phyloP scores from a whole-genome alignment of 1,140 invertebrate species.

The Parasteatoda tepidariorum region DNA sequence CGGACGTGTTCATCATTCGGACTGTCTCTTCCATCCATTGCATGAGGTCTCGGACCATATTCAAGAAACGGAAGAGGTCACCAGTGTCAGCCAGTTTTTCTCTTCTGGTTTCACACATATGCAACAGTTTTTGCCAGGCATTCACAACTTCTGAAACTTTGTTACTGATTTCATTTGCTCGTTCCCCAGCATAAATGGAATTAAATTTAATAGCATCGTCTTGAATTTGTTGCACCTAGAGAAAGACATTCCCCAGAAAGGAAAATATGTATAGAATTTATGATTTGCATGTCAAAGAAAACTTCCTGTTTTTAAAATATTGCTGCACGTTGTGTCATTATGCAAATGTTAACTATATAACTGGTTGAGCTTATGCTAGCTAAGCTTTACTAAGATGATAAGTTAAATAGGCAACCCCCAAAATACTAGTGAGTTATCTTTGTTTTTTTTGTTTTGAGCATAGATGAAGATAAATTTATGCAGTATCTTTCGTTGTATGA shows the following conservation, averaged over 20 bases:
- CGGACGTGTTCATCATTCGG: slow-evolving; percentile 96
- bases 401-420: no score
- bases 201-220: slow-evolving; percentile 90
- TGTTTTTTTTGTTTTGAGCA: not conserved
- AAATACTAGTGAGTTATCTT: no score
- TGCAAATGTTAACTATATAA: no score
- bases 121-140: slow-evolving; percentile 93
- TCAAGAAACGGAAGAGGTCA: slow-evolving; percentile 97
- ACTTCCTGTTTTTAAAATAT: no score
- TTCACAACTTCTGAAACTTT: slow-evolving; percentile 92
- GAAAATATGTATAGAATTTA: not conserved
- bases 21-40: slow-evolving; percentile 99
- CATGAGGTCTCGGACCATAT: slow-evolving; percentile 93
- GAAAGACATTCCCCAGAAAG: not conserved
- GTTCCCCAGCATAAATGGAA: slow-evolving; percentile 96
- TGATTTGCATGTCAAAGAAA: not conserved
- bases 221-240: slow-evolving; percentile 85
- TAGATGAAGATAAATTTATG: not conserved
- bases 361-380: no score
- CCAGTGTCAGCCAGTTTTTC: slow-evolving; percentile 91
- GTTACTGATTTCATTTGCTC: slow-evolving; percentile 93
- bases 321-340: no score
- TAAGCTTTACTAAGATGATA: no score
- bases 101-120: slow-evolving; percentile 84
- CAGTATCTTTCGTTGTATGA: not conserved